Conservation (phyloP, 2,113 vertebrate species). For the Dascyllus trimaculatus region DNA sequence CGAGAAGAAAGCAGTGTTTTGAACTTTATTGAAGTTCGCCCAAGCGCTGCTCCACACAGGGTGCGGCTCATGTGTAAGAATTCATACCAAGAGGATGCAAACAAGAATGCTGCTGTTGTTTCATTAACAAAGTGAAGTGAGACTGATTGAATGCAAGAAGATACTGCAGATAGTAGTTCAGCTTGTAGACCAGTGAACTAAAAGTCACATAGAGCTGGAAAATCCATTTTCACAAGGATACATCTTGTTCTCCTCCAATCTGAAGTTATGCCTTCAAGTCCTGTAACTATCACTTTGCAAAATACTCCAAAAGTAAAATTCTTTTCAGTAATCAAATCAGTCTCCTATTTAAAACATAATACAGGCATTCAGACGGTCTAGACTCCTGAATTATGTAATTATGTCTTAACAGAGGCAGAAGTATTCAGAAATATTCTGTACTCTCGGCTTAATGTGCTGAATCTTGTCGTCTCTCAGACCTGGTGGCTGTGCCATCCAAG, state of each 20-base stretch:
- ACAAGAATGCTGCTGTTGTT: neutral
- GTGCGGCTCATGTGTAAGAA: neutral
- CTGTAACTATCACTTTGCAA: neutral
- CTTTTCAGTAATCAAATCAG: conserved; percentile 21
- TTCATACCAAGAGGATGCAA: neutral
- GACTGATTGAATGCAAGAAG: neutral
- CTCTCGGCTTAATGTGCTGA: conserved; percentile 3
- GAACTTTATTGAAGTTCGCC: neutral
- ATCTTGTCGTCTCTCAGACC: conserved; percentile 84
- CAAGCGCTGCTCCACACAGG: neutral
- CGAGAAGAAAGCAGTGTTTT: neutral
- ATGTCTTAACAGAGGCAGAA: conserved; percentile 6
- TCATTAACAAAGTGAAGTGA: neutral
- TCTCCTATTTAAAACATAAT: neutral
- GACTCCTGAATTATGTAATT: conserved; percentile 40
- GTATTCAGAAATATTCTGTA: conserved; percentile 12
- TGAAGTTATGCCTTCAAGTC: conserved; percentile 1
- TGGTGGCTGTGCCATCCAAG: conserved; percentile 90
- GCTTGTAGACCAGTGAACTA: neutral
- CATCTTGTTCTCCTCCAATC: neutral
- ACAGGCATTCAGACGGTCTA: conserved; percentile 42
- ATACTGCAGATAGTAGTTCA: neutral
- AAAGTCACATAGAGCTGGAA: neutral
- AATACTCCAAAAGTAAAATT: neutral
- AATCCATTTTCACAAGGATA: conserved; percentile 17